A percentile compares a stretch with the other conserved stretches of the same genome.
phyloP scores from a whole-genome alignment of 2,888 invertebrate genomes.

The Glyphotaelius pellucidus region DNA sequence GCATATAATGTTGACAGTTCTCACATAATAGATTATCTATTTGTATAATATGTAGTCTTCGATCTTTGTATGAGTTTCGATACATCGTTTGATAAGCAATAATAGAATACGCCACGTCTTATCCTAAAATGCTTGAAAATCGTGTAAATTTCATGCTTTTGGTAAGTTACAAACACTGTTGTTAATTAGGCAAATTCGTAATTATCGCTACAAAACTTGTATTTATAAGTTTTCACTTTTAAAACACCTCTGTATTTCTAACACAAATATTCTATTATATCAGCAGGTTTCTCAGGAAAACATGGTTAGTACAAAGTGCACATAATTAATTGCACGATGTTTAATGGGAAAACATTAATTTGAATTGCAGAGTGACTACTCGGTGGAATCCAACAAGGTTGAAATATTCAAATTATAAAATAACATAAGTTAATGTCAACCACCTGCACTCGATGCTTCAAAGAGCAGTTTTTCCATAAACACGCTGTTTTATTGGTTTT shows the following conservation, averaged over 20 bases:
- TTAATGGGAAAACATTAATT: background rate
- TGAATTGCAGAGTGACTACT: background rate
- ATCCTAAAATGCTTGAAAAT: no score
- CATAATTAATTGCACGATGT: background rate
- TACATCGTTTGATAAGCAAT: no score
- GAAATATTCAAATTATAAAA: background rate
- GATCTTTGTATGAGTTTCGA: no score
- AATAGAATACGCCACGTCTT: no score
- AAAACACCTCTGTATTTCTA: no score
- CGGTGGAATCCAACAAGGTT: background rate
- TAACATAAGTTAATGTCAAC: background rate
- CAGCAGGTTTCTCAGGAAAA: background rate
- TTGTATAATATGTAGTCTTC: no score
- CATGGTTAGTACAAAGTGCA: background rate
- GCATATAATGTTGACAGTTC: background rate
- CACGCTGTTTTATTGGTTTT: background rate
- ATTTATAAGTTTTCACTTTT: no score
- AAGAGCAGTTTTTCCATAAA: background rate
- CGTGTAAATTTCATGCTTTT: no score
- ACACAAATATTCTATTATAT: background rate
- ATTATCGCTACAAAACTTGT: no score
- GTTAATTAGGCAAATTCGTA: no score
- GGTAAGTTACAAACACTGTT: no score
- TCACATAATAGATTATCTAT: background rate
- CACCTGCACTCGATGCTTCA: background rate